Conservation (phyloP, 2,113 vertebrate genomes). For the Heptranchias perlo region DNA sequence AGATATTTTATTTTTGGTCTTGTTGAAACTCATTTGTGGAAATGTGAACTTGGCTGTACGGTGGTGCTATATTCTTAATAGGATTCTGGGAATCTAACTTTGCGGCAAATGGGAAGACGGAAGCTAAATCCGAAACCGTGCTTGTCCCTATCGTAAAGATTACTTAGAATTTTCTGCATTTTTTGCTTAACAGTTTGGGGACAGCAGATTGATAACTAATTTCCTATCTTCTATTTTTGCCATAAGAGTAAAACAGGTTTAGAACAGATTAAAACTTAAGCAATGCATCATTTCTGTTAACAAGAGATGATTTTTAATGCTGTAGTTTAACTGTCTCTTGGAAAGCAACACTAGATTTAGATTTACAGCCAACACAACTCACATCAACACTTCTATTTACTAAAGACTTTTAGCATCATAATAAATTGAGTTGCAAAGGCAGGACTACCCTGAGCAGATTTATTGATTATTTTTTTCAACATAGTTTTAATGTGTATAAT, state of each 20-base stretch:
- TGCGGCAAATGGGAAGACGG: neutral
- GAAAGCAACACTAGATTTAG: neutral
- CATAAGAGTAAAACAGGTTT: neutral
- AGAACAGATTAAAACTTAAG: neutral
- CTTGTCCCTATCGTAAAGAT: neutral
- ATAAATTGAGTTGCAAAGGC: constrained; percentile 17
- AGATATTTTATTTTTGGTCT: neutral
- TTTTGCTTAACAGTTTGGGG: neutral
- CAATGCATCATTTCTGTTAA: neutral
- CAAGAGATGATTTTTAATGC: neutral
- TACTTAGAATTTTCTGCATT: neutral
- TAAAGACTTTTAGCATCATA: constrained; percentile 15
- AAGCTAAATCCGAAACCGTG: neutral
- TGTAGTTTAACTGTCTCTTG: neutral
- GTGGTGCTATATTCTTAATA: neutral
- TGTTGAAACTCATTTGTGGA: neutral
- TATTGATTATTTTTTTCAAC: neutral
- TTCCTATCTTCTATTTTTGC: neutral
- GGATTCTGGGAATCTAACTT: neutral
- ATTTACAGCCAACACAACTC: constrained; percentile 7
- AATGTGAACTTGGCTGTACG: neutral
- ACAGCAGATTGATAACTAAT: neutral
- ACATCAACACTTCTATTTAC: constrained; percentile 32
- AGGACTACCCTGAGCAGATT: neutral
- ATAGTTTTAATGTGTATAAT: neutral